Evolutionary conservation across 2,113 vertebrate genomes (phyloP).

Genomic region (Notothenia coriiceps): DNA sequence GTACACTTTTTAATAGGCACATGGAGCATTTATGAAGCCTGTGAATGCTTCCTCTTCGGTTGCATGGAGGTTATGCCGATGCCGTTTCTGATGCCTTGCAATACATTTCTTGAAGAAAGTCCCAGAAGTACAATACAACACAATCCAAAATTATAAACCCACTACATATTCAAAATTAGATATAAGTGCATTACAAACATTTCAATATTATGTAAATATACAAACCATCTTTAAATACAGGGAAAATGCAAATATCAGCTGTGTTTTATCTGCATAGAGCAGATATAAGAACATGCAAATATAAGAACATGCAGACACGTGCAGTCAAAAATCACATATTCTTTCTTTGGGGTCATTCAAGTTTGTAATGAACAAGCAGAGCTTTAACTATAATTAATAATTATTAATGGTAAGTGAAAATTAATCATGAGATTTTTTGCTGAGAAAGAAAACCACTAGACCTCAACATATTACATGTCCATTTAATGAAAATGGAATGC

Average conservation of each 20-base stretch:
- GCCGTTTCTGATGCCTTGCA: not conserved
- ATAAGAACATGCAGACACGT: not conserved
- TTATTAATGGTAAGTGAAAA: conserved; percentile 53
- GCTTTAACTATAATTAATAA: conserved; percentile 36
- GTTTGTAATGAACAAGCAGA: conserved; percentile 61
- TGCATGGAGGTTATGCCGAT: not conserved
- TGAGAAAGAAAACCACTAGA: conserved; percentile 42
- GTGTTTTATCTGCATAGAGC: not conserved
- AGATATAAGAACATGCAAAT: not conserved
- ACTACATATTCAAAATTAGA: not conserved
- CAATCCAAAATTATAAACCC: not conserved
- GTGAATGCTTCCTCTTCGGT: no score
- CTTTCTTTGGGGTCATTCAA: conserved; percentile 32
- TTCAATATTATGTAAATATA: not conserved
- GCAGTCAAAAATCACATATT: conserved; percentile 42
- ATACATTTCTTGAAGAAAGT: no score
- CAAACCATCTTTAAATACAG: not conserved
- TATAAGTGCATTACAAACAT: not conserved
- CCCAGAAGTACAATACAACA: not conserved
- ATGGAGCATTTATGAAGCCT: not conserved
- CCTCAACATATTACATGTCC: conserved; percentile 30
- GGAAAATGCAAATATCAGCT: not conserved
- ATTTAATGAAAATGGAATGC: conserved; percentile 25
- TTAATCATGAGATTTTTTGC: conserved; percentile 46
- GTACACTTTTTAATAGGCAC: not conserved